Conservation (phyloP, 2,888 invertebrate species). For the Trichogramma evanescens region DNA sequence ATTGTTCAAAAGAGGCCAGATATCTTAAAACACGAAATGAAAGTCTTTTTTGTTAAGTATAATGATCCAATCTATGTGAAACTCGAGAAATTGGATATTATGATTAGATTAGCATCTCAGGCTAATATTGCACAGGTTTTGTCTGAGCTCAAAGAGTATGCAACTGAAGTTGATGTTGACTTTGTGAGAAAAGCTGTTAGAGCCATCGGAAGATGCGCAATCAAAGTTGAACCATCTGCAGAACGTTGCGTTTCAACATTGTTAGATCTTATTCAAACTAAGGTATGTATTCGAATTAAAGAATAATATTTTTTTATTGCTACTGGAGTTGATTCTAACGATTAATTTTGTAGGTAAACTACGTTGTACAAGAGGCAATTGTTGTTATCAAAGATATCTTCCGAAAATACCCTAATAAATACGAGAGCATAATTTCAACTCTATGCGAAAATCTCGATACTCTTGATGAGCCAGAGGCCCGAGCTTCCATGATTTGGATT, state of each 20-base stretch:
- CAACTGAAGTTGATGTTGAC: conserved; percentile 98
- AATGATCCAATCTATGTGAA: conserved; percentile 99
- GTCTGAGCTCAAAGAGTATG: conserved; percentile 96
- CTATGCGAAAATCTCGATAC: conserved; percentile 98
- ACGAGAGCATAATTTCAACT: conserved; percentile 98
- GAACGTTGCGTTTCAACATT: conserved; percentile 97
- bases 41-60: conserved; percentile 98
- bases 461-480: conserved; percentile 95
- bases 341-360: conserved; percentile 61
- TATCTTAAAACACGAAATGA: conserved; percentile 99
- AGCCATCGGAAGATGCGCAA: conserved; percentile 97
- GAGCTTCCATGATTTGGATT: conserved; percentile 96
- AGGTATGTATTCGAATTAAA: conserved; percentile 53
- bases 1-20: conserved; percentile 99
- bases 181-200: conserved; percentile 98
- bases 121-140: conserved; percentile 97
- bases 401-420: conserved; percentile 97
- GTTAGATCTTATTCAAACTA: conserved; percentile 96
- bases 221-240: conserved; percentile 95
- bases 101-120: conserved; percentile 97
- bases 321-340: not conserved
- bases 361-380: conserved; percentile 99
- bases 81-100: conserved; percentile 95
- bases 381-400: conserved; percentile 98
- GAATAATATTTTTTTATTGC: not conserved